Evolutionary conservation across 2,797 vertebrate species (phyloP).

Genomic region (Xenopus petersii): DNA sequence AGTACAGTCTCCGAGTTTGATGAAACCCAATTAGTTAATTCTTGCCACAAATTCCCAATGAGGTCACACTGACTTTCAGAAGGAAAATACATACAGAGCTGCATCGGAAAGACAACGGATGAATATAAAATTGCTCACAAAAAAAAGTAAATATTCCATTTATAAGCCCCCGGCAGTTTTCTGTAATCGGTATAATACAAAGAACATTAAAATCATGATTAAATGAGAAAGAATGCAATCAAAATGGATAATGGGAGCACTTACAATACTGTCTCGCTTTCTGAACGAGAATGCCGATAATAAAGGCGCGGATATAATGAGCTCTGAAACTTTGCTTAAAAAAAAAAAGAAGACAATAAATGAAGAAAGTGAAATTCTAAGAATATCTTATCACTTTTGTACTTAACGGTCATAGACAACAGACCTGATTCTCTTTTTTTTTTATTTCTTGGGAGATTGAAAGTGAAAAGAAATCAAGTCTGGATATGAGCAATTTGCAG

Average conservation of each 20-base stretch:
- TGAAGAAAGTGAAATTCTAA: too few species aligned
- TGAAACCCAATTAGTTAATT: neutral
- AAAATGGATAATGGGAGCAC: slow-evolving; percentile 1
- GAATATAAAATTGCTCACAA: neutral
- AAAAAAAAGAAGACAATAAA: too few species aligned
- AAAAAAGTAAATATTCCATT: neutral
- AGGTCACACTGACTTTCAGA: neutral
- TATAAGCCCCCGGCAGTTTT: neutral
- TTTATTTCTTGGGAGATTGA: too few species aligned
- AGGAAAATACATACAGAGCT: neutral
- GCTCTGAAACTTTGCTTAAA: neutral
- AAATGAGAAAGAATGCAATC: slow-evolving; percentile 1
- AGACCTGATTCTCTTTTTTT: too few species aligned
- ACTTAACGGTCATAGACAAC: too few species aligned
- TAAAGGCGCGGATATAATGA: neutral
- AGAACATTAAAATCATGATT: slow-evolving; percentile 1
- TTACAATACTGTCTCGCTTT: neutral
- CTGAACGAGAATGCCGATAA: neutral
- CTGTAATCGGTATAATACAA: slow-evolving; percentile 1
- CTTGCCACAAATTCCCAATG: neutral
- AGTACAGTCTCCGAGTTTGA: neutral
- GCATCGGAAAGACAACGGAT: neutral
- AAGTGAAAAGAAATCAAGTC: too few species aligned
- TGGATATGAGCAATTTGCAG: too few species aligned
- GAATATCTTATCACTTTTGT: too few species aligned